Percentiles rank a stretch among this genome's conserved stretches.
Evolutionary conservation across 2,888 invertebrate species (phyloP).

Genomic region (Ditula angustiorana): DNA sequence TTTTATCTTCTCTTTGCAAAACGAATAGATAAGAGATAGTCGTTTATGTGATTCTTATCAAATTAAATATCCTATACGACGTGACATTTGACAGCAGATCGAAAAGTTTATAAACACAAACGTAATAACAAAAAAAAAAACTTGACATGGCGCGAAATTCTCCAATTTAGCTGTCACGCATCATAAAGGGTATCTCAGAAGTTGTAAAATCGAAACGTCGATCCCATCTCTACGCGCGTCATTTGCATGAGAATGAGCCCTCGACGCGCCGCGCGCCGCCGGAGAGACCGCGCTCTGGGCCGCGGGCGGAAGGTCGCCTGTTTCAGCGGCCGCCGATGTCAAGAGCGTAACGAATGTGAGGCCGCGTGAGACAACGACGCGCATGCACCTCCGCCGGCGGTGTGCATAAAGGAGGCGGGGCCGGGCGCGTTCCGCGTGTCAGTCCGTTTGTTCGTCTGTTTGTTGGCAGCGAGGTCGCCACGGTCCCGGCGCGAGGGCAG

Average conservation of each 20-base stretch:
- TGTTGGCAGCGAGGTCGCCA: background rate
- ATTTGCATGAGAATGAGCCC: constrained; percentile 30
- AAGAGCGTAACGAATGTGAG: background rate
- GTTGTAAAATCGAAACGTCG: constrained; percentile 1
- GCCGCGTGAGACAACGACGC: background rate
- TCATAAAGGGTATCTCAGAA: background rate
- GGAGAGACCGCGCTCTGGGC: background rate
- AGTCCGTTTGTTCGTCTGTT: constrained; percentile 8
- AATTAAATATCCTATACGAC: too few relatives aligned
- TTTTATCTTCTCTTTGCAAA: too few relatives aligned
- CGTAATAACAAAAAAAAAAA: background rate
- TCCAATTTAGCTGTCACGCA: background rate
- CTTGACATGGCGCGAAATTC: background rate
- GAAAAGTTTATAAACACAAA: background rate
- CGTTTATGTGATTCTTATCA: too few relatives aligned
- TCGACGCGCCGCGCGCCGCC: constrained; percentile 4
- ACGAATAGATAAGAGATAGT: too few relatives aligned
- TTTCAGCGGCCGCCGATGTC: background rate
- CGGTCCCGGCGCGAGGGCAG: too few relatives aligned
- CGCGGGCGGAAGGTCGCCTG: constrained; percentile 1
- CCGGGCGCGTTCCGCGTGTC: background rate
- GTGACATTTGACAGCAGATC: background rate
- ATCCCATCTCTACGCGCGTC: constrained; percentile 15
- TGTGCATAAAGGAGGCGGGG: background rate
- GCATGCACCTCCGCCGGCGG: background rate